These are phyloP conservation scores for Aromia moschata DNA, from an alignment of 2,888 invertebrate species.

Conservation along the genomic window DNA sequence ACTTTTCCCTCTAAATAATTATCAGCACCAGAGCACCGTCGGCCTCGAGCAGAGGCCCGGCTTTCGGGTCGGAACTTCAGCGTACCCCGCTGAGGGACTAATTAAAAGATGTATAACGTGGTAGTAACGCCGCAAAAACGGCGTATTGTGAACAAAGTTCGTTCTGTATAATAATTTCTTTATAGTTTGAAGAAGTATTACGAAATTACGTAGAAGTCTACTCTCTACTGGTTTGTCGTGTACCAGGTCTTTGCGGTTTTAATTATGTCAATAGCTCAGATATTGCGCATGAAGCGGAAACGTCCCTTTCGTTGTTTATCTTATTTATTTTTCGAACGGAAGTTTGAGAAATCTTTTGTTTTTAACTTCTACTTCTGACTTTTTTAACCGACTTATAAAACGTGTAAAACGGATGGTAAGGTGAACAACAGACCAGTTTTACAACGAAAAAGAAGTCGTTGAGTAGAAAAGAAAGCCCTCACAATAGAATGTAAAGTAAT, in stretches of 20 bases:
- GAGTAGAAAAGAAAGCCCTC: no score
- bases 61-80: slow-evolving; percentile 1
- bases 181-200: not conserved
- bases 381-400: no score
- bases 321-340: no score
- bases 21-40: not conserved
- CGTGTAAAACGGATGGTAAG: no score
- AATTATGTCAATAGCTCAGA: not conserved
- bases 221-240: not conserved
- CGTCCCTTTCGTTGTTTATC: no score
- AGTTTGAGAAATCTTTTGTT: no score
- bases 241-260: not conserved
- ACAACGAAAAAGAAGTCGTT: no score
- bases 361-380: no score
- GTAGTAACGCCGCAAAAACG: not conserved
- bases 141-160: not conserved
- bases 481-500: no score
- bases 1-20: not conserved
- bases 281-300: no score
- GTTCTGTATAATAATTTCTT: not conserved
- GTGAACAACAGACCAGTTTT: no score
- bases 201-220: not conserved
- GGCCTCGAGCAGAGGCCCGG: not conserved
- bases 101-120: slow-evolving; percentile 10
- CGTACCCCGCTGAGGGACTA: not conserved